A percentile compares a stretch with the other conserved stretches of the same genome.
phyloP scores from a whole-genome alignment of 2,888 invertebrate species.

The Nasonia oneida region DNA sequence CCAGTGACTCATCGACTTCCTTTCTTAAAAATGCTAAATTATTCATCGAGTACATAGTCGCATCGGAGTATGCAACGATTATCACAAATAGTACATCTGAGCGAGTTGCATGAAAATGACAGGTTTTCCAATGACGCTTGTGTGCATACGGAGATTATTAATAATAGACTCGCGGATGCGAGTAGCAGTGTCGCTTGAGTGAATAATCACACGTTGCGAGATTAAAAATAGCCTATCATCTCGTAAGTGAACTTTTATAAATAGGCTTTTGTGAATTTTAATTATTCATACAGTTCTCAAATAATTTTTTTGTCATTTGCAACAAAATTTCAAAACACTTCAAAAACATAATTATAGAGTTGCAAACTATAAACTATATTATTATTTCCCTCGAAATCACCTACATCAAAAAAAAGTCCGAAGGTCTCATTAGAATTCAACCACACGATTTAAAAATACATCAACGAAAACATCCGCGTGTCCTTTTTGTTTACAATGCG shows the following conservation, averaged over 20 bases:
- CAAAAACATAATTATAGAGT: no score
- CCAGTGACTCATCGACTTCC: constrained; percentile 51
- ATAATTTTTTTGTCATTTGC: no score
- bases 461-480: neutral
- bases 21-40: constrained; percentile 48
- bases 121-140: neutral
- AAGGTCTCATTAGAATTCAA: neutral
- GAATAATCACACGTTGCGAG: neutral
- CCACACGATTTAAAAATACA: constrained; percentile 1
- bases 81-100: constrained; percentile 20
- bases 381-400: no score
- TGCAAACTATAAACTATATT: no score
- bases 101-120: neutral
- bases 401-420: neutral
- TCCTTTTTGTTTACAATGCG: neutral
- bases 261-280: neutral
- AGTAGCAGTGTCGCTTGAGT: neutral
- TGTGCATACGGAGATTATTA: neutral
- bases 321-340: no score
- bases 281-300: no score
- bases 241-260: neutral
- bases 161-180: neutral
- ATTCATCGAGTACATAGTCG: constrained; percentile 27
- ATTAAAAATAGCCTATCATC: constrained; percentile 1
- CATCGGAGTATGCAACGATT: constrained; percentile 22